Evolutionary conservation across 2,113 vertebrate genomes (phyloP).

Genomic region (Desmodus rotundus): DNA sequence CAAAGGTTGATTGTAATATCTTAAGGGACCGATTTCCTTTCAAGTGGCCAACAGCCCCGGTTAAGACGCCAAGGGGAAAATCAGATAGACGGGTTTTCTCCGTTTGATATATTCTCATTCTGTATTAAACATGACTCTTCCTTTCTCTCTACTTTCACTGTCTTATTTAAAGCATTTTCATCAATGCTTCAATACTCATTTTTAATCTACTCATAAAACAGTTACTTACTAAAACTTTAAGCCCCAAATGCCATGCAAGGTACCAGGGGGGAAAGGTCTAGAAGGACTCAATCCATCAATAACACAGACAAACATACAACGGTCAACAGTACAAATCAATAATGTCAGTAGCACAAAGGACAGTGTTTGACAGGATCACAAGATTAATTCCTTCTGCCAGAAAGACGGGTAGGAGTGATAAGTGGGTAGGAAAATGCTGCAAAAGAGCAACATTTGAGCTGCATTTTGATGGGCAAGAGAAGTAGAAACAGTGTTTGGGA

Average conservation of each 20-base stretch:
- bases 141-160: neutral
- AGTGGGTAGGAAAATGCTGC: neutral
- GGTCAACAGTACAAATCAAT: neutral
- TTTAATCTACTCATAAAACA: slow-evolving; percentile 7
- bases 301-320: neutral
- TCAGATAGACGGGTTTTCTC: neutral
- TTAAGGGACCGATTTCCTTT: neutral
- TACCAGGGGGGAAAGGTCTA: neutral
- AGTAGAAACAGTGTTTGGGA: neutral
- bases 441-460: neutral
- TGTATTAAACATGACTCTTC: neutral
- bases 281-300: neutral
- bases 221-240: neutral
- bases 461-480: neutral
- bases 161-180: neutral
- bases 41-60: neutral
- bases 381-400: neutral
- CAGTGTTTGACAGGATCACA: neutral
- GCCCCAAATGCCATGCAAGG: neutral
- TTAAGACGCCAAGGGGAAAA: neutral
- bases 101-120: neutral
- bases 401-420: neutral
- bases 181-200: neutral
- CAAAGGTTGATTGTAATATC: neutral
- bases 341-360: neutral